Percentiles rank a stretch among this genome's conserved stretches.
These are phyloP conservation scores for Cotesia typhae DNA, from an alignment of 1,140 invertebrate species.

Conservation along the genomic window DNA sequence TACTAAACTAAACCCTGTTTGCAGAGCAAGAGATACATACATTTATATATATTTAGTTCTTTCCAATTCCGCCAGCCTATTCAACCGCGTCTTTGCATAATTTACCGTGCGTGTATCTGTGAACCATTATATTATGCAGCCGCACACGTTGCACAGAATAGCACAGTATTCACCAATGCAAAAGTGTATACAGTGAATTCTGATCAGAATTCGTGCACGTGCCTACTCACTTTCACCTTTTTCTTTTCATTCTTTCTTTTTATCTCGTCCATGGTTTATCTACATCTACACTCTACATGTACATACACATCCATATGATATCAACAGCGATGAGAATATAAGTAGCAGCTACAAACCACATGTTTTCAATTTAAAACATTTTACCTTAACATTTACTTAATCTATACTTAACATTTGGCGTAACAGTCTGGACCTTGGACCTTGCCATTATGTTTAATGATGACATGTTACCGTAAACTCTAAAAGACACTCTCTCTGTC, in stretches of 20 bases:
- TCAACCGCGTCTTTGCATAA: conserved; percentile 19
- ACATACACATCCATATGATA: too few relatives aligned
- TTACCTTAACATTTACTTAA: too few relatives aligned
- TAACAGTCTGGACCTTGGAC: too few relatives aligned
- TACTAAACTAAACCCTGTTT: too few relatives aligned
- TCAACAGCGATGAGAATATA: too few relatives aligned
- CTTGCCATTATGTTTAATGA: too few relatives aligned
- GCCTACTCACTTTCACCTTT: conserved; percentile 1
- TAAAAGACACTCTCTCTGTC: too few relatives aligned
- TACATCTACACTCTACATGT: too few relatives aligned
- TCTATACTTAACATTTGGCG: too few relatives aligned
- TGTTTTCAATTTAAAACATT: too few relatives aligned
- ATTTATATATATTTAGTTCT: neutral
- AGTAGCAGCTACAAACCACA: too few relatives aligned
- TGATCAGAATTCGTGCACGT: conserved; percentile 20
- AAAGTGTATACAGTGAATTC: neutral
- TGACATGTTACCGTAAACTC: too few relatives aligned
- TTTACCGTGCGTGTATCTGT: conserved; percentile 11
- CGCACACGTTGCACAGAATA: neutral
- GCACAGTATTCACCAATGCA: neutral
- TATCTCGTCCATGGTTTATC: conserved; percentile 1
- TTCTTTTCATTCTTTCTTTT: neutral
- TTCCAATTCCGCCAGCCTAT: conserved; percentile 12
- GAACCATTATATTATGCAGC: conserved; percentile 4
- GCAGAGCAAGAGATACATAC: neutral